phyloP scores from a whole-genome alignment of 64 coral and sea anemone species.

The Orbicella faveolata region DNA sequence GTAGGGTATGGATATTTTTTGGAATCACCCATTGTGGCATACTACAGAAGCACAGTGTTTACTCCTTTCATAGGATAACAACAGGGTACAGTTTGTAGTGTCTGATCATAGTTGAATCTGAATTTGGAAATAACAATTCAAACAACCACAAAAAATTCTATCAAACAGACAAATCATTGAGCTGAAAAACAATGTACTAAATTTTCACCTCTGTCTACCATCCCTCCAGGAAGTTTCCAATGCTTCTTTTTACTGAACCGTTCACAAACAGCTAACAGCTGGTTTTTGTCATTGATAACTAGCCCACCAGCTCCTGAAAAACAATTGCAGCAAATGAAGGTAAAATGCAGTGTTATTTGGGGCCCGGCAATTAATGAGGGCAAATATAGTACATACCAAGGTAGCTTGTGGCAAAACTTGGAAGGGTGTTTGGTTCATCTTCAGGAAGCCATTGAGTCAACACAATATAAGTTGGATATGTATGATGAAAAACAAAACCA shows the following conservation, averaged over 20 bases:
- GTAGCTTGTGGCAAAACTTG: slow-evolving; percentile 73
- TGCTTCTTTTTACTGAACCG: slow-evolving; percentile 45
- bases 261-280: slow-evolving; percentile 78
- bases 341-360: background rate
- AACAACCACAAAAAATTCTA: too few relatives aligned
- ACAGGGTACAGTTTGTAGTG: too few relatives aligned
- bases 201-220: slow-evolving; percentile 61
- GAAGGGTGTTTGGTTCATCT: slow-evolving; percentile 74
- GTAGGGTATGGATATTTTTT: too few relatives aligned
- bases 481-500: slow-evolving; percentile 83
- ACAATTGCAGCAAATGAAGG: background rate
- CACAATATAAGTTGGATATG: slow-evolving; percentile 64
- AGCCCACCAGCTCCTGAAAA: slow-evolving; percentile 78
- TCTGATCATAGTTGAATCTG: too few relatives aligned
- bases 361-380: too few relatives aligned
- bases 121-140: too few relatives aligned
- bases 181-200: background rate
- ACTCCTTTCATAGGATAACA: too few relatives aligned
- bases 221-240: slow-evolving; percentile 88
- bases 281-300: slow-evolving; percentile 75
- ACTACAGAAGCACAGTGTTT: too few relatives aligned
- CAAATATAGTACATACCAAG: slow-evolving; percentile 51
- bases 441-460: slow-evolving; percentile 78
- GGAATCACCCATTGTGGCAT: too few relatives aligned
- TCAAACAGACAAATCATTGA: too few relatives aligned